Evolutionary conservation across 2,888 invertebrate genomes (phyloP), one percentile per base, ranked within the genome.

Genomic region (Subacronicta megacephala): DNA sequence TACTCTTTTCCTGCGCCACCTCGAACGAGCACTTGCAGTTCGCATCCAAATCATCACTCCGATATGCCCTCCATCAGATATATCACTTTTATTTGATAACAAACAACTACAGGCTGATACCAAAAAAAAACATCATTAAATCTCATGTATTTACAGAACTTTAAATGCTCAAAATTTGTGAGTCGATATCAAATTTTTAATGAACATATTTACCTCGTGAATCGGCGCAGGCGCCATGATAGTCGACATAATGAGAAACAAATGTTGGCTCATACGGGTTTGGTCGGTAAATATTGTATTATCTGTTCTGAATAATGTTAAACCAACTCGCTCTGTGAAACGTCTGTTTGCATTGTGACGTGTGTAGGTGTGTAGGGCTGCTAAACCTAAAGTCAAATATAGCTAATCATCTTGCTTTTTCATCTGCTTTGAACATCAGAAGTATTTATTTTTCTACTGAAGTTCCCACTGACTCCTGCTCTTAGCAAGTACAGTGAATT

Each of bases 201-300:
- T 51, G 29, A 57, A 54, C 56, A 75, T 77, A 66, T 77, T 67
- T 68, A 61, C 64, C 55, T 63, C 45, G 64, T 68, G 54, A 65
- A 73, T 72, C 53, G 73, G 43, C 50, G 54, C 54, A 65, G 62
- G 61, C 58, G 64, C 58, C 62, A 59, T 50, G 42, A 55, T 63
- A 69, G 58, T 58, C 54, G 41, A 55, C 56, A 55, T 84, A 84
- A 87, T 87, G 87, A 86, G 84, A 87, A 83, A 78, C 80, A 87
- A 86, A 88, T 83, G 80, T 88, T 86, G 56, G 79, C 77, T 80
- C 74, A 58, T 75, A 75, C 77, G 75, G 71, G 70, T 72, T 31
- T 56, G 46, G 62, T 62, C 50, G 56, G 80, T 79, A 83, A 85
- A 84, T 78, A 80, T 77, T 76, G 45, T 75, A 76, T 68, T 73